Evolutionary conservation across 2,888 invertebrate genomes (phyloP), one percentile per base, ranked within the genome.

Genomic region (Netelia virgata): DNA sequence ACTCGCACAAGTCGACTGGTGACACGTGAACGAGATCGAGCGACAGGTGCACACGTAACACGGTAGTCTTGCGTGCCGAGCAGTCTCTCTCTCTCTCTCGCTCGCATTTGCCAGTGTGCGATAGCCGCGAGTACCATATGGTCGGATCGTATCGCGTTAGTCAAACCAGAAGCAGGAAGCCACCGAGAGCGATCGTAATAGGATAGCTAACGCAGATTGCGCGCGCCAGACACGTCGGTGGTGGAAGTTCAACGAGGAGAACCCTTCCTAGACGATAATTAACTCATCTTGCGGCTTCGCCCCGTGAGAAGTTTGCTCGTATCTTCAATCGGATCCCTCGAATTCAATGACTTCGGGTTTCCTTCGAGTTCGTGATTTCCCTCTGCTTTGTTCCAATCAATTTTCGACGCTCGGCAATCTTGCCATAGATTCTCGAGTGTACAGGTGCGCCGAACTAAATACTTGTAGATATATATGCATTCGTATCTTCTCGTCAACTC

Each of bases 1-100:
- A 16, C 55, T 55, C 18, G 8, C 18, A 18, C 16, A n/a, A 55
- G 16, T 59, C 11, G 69, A 70, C 28, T 36, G 41, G 14, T 14
- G 53, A 69, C 61, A 50, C 69, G 50, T 50, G 70, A 41, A 28
- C 64, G 68, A 72, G 41, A 64, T 23, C 36, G 82, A 82, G 53
- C 83, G 87, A 87, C 90, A 90, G 90, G 91, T 90, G 90, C 9
- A 47, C 50, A 47, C 88, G 90, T 90, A 91, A 90, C 87, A 88
- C 90, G 88, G 91, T 89, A 91, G 90, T 82, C 64, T 70, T 63
- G 50, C 20, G 36, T 87, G 82, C 75, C 47, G 50, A 28, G 18
- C 68, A 69, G 53, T 57, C 68, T 69, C 66, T n/a, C 57, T 63
- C 59, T 47, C 11, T 47, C 10, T 47, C 14, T 47, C 72, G 77